Conservation (phyloP, 2,888 invertebrate species). For the Temnothorax ravouxi region DNA sequence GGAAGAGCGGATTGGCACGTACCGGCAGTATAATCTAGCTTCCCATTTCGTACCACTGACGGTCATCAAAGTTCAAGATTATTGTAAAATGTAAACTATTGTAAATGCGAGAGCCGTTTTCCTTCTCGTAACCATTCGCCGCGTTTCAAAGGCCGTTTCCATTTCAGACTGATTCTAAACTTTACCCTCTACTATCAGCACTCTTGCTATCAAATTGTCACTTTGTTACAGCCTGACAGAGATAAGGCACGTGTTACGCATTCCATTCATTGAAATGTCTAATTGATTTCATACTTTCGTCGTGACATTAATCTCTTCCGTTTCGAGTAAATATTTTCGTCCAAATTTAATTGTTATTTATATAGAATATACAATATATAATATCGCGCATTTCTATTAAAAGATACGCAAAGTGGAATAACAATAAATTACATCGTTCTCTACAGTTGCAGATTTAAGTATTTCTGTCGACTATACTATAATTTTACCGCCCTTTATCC, state of each 20-base stretch:
- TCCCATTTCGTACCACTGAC: conserved; percentile 38
- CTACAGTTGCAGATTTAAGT: conserved; percentile 1
- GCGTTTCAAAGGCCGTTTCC: conserved; percentile 7
- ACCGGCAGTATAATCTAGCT: conserved; percentile 60
- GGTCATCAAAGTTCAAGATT: conserved; percentile 52
- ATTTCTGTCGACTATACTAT: not conserved
- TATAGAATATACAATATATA: not conserved
- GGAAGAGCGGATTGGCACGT: conserved; percentile 57
- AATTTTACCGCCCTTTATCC: not conserved
- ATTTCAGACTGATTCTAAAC: conserved; percentile 4
- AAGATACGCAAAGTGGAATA: not conserved
- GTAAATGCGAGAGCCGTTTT: conserved; percentile 31
- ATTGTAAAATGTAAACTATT: conserved; percentile 50
- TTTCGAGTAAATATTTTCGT: not conserved
- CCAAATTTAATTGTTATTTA: not conserved
- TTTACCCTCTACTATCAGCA: not conserved
- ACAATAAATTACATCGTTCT: not conserved
- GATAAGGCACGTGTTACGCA: not conserved
- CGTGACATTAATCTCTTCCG: not conserved
- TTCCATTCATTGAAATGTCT: not conserved
- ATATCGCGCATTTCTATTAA: not conserved
- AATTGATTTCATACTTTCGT: not conserved
- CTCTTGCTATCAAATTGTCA: conserved; percentile 1
- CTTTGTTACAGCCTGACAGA: not conserved
- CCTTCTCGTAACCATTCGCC: conserved; percentile 39